phyloP scores from a whole-genome alignment of 2,113 vertebrate genomes.

The Macquaria ambigua region DNA sequence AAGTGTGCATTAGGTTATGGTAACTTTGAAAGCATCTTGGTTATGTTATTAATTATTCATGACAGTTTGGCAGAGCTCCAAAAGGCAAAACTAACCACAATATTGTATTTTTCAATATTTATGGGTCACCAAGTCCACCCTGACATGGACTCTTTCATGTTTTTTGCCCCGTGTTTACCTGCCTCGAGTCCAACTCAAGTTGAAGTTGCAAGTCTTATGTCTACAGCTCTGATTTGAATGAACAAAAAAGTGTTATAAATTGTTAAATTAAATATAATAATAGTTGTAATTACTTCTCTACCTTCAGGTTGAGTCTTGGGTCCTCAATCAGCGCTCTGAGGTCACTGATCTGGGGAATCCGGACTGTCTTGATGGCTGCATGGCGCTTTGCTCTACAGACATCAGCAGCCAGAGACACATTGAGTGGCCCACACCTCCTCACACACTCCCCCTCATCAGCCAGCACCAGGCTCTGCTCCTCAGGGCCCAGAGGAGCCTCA shows the following conservation, averaged over 20 bases:
- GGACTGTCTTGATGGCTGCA: slow-evolving; percentile 93
- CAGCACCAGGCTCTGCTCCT: slow-evolving; percentile 80
- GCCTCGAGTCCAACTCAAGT: too few relatives aligned
- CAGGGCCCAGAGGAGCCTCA: slow-evolving; percentile 78
- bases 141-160: too few relatives aligned
- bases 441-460: slow-evolving; percentile 92
- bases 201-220: too few relatives aligned
- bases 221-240: not conserved
- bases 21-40: too few relatives aligned
- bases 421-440: slow-evolving; percentile 89
- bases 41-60: too few relatives aligned
- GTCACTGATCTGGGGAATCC: slow-evolving; percentile 91
- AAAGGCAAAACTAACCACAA: too few relatives aligned
- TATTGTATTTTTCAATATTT: too few relatives aligned
- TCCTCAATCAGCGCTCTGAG: slow-evolving; percentile 92
- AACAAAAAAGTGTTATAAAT: not conserved
- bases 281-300: slow-evolving; percentile 2
- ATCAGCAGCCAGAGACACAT: slow-evolving; percentile 88
- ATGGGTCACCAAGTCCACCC: too few relatives aligned
- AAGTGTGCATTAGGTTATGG: too few relatives aligned
- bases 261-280: not conserved
- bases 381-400: slow-evolving; percentile 90
- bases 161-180: too few relatives aligned
- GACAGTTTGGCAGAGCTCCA: too few relatives aligned
- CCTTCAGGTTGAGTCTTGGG: slow-evolving; percentile 91